These are phyloP conservation scores for Thalassarche chlororhynchos DNA, from an alignment of 2,113 vertebrate genomes.

Conservation along the genomic window DNA sequence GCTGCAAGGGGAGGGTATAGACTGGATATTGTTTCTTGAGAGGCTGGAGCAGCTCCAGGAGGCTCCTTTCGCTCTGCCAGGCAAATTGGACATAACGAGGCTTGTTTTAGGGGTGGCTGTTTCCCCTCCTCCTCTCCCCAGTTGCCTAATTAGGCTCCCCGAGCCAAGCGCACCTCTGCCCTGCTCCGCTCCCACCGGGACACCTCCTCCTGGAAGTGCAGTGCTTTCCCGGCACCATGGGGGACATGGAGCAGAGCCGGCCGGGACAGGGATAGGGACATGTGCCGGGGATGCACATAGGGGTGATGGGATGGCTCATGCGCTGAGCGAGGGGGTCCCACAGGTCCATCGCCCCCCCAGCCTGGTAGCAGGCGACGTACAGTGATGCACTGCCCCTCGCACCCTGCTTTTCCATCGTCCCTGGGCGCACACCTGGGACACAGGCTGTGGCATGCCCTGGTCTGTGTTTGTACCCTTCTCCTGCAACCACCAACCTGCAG, in stretches of 20 bases:
- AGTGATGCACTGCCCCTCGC: background rate
- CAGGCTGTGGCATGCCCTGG: background rate
- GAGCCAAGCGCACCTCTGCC: background rate
- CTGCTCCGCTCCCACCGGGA: background rate
- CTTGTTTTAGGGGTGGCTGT: slow-evolving; percentile 20
- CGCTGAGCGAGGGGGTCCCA: background rate
- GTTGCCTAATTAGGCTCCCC: slow-evolving; percentile 34
- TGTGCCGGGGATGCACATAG: background rate
- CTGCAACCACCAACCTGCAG: background rate
- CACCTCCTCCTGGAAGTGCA: background rate
- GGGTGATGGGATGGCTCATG: background rate
- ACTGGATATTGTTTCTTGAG: slow-evolving; percentile 35
- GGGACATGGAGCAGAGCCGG: background rate
- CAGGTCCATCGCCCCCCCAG: rapidly evolving
- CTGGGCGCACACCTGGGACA: background rate
- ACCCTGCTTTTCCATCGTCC: background rate
- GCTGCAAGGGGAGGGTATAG: slow-evolving; percentile 15
- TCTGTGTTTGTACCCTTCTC: background rate
- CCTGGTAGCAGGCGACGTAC: background rate
- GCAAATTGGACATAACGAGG: slow-evolving; percentile 37
- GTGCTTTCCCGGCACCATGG: rapidly evolving
- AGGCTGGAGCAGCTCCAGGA: slow-evolving; percentile 44
- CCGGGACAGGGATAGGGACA: background rate
- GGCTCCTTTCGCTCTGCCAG: background rate
- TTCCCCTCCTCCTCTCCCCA: background rate